Percentiles rank a stretch among this genome's conserved stretches.
These are phyloP conservation scores for Pollenia angustigena DNA, from an alignment of 2,888 invertebrate species.

Conservation along the genomic window DNA sequence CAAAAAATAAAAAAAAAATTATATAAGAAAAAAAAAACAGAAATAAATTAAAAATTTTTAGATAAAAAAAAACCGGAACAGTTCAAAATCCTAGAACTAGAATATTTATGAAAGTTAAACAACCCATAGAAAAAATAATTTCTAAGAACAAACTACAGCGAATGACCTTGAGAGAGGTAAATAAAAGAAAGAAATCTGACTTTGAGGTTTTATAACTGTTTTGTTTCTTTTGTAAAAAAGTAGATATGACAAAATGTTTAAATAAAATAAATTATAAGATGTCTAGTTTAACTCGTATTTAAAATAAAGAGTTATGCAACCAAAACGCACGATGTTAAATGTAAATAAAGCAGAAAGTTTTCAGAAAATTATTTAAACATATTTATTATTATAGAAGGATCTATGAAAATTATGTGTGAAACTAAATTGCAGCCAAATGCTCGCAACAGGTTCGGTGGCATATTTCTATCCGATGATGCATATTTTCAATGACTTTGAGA, in stretches of 20 bases:
- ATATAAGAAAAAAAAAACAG: background rate
- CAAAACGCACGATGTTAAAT: too few species aligned
- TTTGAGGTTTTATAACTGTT: background rate
- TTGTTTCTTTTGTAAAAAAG: background rate
- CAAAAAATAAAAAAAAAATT: background rate
- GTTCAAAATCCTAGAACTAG: slow-evolving; percentile 5
- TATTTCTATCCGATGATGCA: too few species aligned
- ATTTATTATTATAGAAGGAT: too few species aligned
- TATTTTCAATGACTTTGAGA: too few species aligned
- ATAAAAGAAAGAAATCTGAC: slow-evolving; percentile 3
- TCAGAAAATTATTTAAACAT: too few species aligned
- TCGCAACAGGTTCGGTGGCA: too few species aligned
- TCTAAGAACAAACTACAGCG: background rate
- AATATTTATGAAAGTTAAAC: slow-evolving; percentile 26
- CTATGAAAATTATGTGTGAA: too few species aligned
- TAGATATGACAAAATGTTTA: background rate
- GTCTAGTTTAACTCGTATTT: too few species aligned
- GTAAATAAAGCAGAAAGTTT: too few species aligned
- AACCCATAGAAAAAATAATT: background rate
- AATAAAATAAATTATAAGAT: too few species aligned
- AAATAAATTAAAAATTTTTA: background rate
- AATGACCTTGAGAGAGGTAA: slow-evolving; percentile 40
- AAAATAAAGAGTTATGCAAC: too few species aligned
- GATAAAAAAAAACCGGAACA: background rate
- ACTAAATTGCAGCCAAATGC: too few species aligned